Base-by-base conservation (phyloP, 2,888 invertebrate genomes). In the Acholoe squamosa region DNA sequence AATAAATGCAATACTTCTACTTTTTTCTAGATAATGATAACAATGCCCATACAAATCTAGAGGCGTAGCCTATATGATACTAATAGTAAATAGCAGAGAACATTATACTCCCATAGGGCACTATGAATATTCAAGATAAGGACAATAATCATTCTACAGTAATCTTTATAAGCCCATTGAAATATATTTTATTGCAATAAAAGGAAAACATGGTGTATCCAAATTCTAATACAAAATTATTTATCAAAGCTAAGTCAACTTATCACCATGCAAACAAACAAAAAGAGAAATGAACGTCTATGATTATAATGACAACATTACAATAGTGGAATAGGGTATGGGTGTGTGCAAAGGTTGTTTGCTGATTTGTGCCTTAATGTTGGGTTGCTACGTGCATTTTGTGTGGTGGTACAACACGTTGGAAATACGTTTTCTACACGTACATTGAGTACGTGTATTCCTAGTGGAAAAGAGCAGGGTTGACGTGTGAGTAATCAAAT, bases 271-370 rank as follows among this genome's bases (percentile, higher is more conserved):
- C 61, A 61, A 61, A 61, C n/a, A 61, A 61, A 61, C 22, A 61
- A 61, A 61, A 61, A 7, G 3, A 61, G 61, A 43, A 43, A 43
- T 43, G 14, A 1, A 1, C 61, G n/a, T n/a, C n/a, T n/a, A n/a
- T n/a, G n/a, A n/a, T n/a, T 61, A 61, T n/a, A 61, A 61, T 61
- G 61, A 61, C 61, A 61, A 43, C 22, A 61, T 61, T 61, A 61
- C 61, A 61, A 61, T 3, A 61, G 61, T 61, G 14, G 1, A 61
- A 19, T 61, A n/a, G 61, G 61, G 61, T 61, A 61, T n/a, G 61
- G 61, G 61, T 61, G 61, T 61, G 61, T n/a, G 61, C 1, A 19
- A 14, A 61, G 61, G 19, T 61, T 7, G 61, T n/a, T 61, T n/a
- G n/a, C n/a, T 3, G 19, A 61, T 7, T 3, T 61, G 61, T 61